Evolutionary conservation across 2,888 invertebrate genomes (phyloP).

Genomic region (Polietes domitor): DNA sequence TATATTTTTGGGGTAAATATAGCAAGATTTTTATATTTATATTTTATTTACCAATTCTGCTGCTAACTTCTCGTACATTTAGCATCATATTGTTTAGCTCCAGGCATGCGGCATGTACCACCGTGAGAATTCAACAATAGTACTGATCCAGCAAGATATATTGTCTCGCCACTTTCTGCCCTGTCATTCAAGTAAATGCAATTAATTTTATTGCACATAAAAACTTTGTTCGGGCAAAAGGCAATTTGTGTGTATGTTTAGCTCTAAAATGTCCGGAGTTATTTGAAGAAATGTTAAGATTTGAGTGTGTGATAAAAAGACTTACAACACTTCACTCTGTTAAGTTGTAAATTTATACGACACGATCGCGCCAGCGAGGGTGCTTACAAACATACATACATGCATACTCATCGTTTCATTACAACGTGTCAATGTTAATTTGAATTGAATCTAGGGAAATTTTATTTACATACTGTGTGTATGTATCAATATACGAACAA

Average conservation of each 20-base stretch:
- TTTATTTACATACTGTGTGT: too few species aligned
- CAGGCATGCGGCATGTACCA: too few species aligned
- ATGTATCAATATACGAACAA: too few species aligned
- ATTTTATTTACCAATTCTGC: too few species aligned
- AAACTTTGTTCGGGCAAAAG: neutral
- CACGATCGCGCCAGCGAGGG: neutral
- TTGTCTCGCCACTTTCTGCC: neutral
- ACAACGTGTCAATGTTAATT: too few species aligned
- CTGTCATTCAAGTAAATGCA: neutral
- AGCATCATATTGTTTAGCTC: too few species aligned
- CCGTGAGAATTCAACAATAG: neutral
- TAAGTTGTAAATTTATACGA: neutral
- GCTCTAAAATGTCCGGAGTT: neutral
- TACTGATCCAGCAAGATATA: neutral
- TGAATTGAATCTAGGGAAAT: too few species aligned
- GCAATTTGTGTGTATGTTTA: neutral
- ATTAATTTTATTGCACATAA: slow-evolving; percentile 14
- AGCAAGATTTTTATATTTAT: too few species aligned
- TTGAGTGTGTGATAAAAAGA: neutral
- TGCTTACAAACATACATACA: neutral
- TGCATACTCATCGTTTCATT: too few species aligned
- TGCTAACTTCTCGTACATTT: too few species aligned
- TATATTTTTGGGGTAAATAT: too few species aligned
- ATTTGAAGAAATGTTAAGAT: slow-evolving; percentile 1
- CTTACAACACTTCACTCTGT: neutral